phyloP scores from a whole-genome alignment of 2,113 vertebrate genomes.

The Paratilapia polleni region DNA sequence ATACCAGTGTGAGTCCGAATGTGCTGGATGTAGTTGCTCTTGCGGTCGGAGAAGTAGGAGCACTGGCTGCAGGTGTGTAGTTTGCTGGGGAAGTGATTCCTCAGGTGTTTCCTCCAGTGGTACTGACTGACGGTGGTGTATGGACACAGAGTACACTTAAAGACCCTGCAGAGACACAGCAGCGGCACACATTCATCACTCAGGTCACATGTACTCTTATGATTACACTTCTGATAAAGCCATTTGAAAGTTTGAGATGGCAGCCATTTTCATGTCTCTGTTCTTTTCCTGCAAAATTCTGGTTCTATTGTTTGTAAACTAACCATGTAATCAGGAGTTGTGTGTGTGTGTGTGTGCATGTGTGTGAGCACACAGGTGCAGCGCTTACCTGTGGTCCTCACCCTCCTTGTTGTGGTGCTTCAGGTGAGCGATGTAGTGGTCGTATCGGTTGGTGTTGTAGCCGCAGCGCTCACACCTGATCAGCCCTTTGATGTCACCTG shows the following conservation, averaged over 20 bases:
- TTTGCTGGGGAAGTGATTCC: conserved; percentile 97
- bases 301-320: neutral
- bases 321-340: neutral
- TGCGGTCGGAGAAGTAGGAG: conserved; percentile 97
- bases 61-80: conserved; percentile 97
- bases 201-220: no score
- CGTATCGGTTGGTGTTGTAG: conserved; percentile 97
- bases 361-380: neutral
- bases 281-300: neutral
- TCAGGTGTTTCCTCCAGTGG: conserved; percentile 98
- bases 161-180: conserved; percentile 80
- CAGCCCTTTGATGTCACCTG: conserved; percentile 88
- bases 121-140: conserved; percentile 98
- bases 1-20: conserved; percentile 96
- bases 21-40: conserved; percentile 99
- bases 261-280: no score
- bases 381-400: conserved; percentile 69
- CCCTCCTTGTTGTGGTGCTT: conserved; percentile 92
- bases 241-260: no score
- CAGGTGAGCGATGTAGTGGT: conserved; percentile 97
- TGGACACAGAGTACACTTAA: conserved; percentile 95
- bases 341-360: neutral
- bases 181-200: neutral
- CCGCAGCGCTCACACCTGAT: conserved; percentile 96
- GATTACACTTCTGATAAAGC: no score